These are phyloP conservation scores for Centruroides sculpturatus DNA, from an alignment of 1,140 invertebrate species.

Conservation along the genomic window DNA sequence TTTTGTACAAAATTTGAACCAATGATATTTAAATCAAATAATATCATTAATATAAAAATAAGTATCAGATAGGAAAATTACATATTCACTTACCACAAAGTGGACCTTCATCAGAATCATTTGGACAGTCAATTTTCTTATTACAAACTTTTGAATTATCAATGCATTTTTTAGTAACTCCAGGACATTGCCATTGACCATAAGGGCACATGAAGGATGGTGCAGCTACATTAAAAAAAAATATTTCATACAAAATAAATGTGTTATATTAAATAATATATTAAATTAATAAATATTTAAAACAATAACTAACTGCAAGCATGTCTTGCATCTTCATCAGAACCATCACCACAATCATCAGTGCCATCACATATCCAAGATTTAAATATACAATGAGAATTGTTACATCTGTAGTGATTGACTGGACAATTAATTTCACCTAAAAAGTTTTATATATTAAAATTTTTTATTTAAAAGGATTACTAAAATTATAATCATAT, in stretches of 20 bases:
- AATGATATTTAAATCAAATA: background rate
- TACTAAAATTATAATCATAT: no score
- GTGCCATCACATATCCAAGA: slow-evolving; percentile 90
- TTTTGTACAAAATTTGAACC: no score
- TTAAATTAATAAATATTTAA: background rate
- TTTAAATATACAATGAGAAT: slow-evolving; percentile 75
- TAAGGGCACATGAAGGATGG: slow-evolving; percentile 17
- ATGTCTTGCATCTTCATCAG: slow-evolving; percentile 60
- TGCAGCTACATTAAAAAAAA: background rate
- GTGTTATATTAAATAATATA: background rate
- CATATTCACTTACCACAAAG: slow-evolving; percentile 42
- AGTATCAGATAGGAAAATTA: background rate
- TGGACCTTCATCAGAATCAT: slow-evolving; percentile 76
- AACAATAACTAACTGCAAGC: slow-evolving; percentile 26
- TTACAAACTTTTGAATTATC: slow-evolving; percentile 60
- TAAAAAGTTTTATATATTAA: background rate
- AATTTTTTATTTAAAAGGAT: slow-evolving; percentile 41
- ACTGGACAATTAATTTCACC: slow-evolving; percentile 25
- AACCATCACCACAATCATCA: slow-evolving; percentile 87
- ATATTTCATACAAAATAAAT: background rate
- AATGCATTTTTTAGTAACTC: slow-evolving; percentile 31
- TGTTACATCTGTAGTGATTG: slow-evolving; percentile 43
- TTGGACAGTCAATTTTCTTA: slow-evolving; percentile 69
- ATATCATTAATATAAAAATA: background rate
- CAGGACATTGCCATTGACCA: slow-evolving; percentile 25